Percentiles rank a stretch among this genome's conserved stretches.
These are phyloP conservation scores for Equus quagga DNA, from an alignment of 2,113 vertebrate species.

Conservation along the genomic window DNA sequence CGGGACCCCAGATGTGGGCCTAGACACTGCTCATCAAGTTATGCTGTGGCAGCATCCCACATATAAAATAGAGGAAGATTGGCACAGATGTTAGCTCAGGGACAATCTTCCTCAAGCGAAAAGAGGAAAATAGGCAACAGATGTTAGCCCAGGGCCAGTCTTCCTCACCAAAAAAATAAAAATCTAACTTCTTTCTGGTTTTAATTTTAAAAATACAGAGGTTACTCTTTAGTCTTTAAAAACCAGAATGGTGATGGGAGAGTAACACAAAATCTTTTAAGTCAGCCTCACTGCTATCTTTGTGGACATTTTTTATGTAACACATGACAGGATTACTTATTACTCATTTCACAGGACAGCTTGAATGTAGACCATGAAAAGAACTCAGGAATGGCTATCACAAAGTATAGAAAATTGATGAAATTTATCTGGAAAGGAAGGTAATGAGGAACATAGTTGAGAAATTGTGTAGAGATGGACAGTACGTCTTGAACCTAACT, in stretches of 20 bases:
- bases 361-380: neutral
- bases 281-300: neutral
- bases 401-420: neutral
- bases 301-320: neutral
- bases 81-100: no score
- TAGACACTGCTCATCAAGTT: no score
- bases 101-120: no score
- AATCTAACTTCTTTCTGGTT: slow-evolving; percentile 16
- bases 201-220: slow-evolving; percentile 25
- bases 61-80: no score
- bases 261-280: neutral
- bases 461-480: neutral
- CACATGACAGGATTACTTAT: neutral
- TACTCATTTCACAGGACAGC: neutral
- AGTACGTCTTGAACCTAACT: neutral
- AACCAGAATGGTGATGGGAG: neutral
- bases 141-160: no score
- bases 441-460: neutral
- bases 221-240: slow-evolving; percentile 37
- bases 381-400: neutral
- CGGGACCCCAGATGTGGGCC: no score
- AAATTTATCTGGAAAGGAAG: neutral
- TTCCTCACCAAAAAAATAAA: neutral
- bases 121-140: no score
- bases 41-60: no score